A percentile compares a stretch with the other conserved stretches of the same genome.
These are phyloP conservation scores for Corella eumyota DNA, from an alignment of 23 tunicate genomes.

Conservation along the genomic window DNA sequence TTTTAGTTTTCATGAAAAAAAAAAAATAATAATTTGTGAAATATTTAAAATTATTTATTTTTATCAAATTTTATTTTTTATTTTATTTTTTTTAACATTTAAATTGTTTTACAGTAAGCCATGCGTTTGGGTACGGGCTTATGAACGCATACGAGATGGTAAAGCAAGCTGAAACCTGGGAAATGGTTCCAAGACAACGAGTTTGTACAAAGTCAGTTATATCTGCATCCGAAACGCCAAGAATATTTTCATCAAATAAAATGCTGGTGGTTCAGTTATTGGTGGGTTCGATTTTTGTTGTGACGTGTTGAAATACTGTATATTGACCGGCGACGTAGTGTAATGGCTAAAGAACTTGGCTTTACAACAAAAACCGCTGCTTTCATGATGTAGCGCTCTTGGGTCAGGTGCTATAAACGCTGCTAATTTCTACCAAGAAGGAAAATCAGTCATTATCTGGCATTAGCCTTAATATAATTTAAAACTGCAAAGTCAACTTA, in stretches of 20 bases:
- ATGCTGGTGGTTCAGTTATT: constrained; percentile 9
- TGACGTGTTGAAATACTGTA: neutral
- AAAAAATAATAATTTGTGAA: neutral
- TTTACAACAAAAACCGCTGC: too few species aligned
- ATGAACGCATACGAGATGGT: constrained; percentile 98
- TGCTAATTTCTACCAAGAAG: too few species aligned
- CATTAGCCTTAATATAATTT: too few species aligned
- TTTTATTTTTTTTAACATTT: neutral
- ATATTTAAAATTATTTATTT: neutral
- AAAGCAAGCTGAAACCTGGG: constrained; percentile 59
- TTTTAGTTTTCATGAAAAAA: neutral
- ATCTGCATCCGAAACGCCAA: constrained; percentile 16
- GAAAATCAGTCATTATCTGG: too few species aligned
- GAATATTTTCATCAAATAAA: constrained; percentile 9
- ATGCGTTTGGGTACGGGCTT: constrained; percentile 82
- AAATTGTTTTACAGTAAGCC: constrained; percentile 70
- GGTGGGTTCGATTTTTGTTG: too few species aligned
- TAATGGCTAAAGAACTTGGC: too few species aligned
- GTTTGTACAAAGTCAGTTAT: constrained; percentile 48
- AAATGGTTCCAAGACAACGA: constrained; percentile 54
- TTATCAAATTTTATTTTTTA: neutral
- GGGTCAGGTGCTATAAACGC: too few species aligned
- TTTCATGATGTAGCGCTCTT: too few species aligned
- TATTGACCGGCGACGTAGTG: neutral
- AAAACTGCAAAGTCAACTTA: too few species aligned